Base-by-base conservation (phyloP, 2,888 invertebrate species). In the Steinernema hermaphroditum region DNA sequence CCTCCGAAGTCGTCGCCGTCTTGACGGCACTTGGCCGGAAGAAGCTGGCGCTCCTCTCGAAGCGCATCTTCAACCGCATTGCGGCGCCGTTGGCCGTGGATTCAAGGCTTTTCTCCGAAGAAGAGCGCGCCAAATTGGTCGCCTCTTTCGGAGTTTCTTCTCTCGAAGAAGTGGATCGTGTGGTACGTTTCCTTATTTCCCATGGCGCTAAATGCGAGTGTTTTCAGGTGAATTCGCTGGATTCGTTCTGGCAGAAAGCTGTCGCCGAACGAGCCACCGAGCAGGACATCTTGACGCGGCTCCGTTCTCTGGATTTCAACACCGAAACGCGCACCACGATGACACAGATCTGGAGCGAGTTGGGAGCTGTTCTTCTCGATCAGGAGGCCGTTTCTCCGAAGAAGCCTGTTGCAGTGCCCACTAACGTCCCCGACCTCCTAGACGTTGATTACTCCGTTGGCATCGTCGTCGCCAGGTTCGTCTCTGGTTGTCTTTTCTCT, bases 11-110 rank as follows among this genome's bases (percentile, higher is more conserved):
- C 50, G 50, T 50, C 22, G 62, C 29, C 16, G 27, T 62, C 19
- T 32, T 62, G 6, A 27, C 6, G 12, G 16, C 62, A 8, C 62
- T 62, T 16, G 62, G 62, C 34, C 62, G 32, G 16, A 62, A 62
- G 62, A 62, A 62, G n/a, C 34, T 62, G 16, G 62, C 62, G 62
- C 62, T 62, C 8, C 62, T 62, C 16, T 62, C 62, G 1, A 62
- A 62, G 16, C 32, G 62, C 27, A 62, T 62, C 34, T 62, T 62
- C 62, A 29, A 62, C 32, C 62, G 29, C 12, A 9, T 62, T 32
- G 62, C 62, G 32, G 32, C 62, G 62, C 54, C 54, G 8, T 16
- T 8, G 32, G 4, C 29, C 12, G 4, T n/a, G n/a, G 46, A 46
- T 46, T 24, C 62, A 16, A 29, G 16, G 62, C 62, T 62, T 32